Percentiles rank a stretch among this genome's conserved stretches.
phyloP scores from a whole-genome alignment of 2,888 invertebrate species.

The Harpalus rufipes region DNA sequence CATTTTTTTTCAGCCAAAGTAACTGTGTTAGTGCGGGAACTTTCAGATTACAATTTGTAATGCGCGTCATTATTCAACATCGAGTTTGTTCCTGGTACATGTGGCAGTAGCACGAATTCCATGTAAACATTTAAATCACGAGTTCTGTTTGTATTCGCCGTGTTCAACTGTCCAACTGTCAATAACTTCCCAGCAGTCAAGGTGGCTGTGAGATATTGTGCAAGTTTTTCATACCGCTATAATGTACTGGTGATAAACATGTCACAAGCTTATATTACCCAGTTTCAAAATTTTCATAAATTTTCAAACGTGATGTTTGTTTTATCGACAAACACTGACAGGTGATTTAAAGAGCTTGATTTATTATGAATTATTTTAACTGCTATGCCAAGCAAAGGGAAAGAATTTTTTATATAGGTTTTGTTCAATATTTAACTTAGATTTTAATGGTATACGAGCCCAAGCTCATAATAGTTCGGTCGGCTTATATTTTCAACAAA shows the following conservation, averaged over 20 bases:
- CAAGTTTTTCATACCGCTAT: conserved; percentile 57
- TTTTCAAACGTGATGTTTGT: neutral
- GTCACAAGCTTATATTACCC: conserved; percentile 34
- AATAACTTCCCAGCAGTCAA: conserved; percentile 34
- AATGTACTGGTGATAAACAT: conserved; percentile 50
- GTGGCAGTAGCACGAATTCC: neutral
- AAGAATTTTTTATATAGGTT: no score
- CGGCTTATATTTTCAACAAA: no score
- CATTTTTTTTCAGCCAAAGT: neutral
- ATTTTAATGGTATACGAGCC: no score
- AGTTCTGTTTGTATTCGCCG: conserved; percentile 55
- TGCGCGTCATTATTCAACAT: neutral
- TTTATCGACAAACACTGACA: no score
- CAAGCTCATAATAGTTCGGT: no score
- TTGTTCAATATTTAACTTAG: no score
- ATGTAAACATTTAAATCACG: conserved; percentile 63
- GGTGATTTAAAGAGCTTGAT: no score
- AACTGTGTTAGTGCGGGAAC: neutral
- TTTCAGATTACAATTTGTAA: neutral
- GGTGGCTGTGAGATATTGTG: conserved; percentile 54
- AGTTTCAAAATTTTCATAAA: conserved; percentile 13
- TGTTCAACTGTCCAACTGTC: conserved; percentile 43
- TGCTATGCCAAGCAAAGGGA: no score
- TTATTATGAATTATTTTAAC: no score
- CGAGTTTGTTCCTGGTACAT: neutral